These are phyloP conservation scores for Sus cebifrons DNA, from an alignment of 2,797 vertebrate species.

Conservation along the genomic window DNA sequence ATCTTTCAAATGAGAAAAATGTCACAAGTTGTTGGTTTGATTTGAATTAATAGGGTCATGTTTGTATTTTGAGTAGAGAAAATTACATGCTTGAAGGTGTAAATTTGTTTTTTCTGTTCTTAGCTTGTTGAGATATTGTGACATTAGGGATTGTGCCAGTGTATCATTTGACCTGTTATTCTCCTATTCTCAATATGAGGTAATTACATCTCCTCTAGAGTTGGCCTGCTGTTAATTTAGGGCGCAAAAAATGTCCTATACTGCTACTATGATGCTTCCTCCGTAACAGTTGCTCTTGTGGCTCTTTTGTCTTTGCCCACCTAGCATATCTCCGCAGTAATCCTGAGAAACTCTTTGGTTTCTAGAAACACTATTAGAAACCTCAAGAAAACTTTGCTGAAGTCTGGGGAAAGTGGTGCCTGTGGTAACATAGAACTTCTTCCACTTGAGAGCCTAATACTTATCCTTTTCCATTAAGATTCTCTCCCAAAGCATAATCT, in stretches of 20 bases:
- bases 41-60: slow-evolving; percentile 70
- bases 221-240: not conserved
- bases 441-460: not conserved
- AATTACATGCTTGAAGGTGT: slow-evolving; percentile 70
- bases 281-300: not conserved
- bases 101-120: slow-evolving; percentile 72
- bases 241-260: not conserved
- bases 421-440: slow-evolving; percentile 20
- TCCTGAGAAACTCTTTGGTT: not conserved
- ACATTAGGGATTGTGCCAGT: not conserved
- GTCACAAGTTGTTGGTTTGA: slow-evolving; percentile 59
- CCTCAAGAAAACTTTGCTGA: not conserved
- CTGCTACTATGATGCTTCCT: not conserved
- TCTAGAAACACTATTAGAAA: not conserved
- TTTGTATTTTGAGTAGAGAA: slow-evolving; percentile 73
- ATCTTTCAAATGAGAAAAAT: slow-evolving; percentile 70
- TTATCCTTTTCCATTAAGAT: not conserved
- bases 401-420: not conserved
- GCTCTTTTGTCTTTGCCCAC: not conserved
- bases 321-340: not conserved
- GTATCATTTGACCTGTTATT: slow-evolving; percentile 35
- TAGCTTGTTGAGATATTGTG: slow-evolving; percentile 10
- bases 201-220: not conserved
- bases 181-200: not conserved
- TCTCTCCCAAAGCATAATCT: not conserved